Evolutionary conservation across 2,888 invertebrate species (phyloP), one percentile per base, ranked within the genome.

Genomic region (Polyploca ridens): DNA sequence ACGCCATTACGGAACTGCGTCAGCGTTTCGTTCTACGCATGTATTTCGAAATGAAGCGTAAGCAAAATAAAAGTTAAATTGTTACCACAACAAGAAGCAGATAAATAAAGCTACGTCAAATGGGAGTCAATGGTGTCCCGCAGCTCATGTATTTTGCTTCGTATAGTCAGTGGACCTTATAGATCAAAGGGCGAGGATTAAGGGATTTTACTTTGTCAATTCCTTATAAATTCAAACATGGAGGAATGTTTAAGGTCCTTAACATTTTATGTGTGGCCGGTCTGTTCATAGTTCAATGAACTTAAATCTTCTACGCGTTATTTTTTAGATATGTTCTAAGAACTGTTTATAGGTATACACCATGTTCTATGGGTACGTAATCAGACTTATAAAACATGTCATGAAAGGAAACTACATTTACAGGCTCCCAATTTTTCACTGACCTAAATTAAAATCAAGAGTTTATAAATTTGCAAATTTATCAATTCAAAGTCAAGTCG

Each of bases 11-110:
- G 41, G 33, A 61, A 63, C 65, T 27, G 62, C 67, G 69, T 67
- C 69, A 70, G 63, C 35, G 62, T 64, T 38, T 62, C 67, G 68
- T 71, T 70, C 68, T 68, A 58, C 69, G 66, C 69, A 68, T 69
- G 72, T 64, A 69, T 74, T 72, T 73, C 44, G 38, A 54, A 59
- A n/a, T 13, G 7, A 19, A 33, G 5, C 41, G 27, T 27, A 62
- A 60, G 54, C 33, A 59, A 57, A 59, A 33, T 49, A 57, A 63
- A 65, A 60, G 62, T 44, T 60, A 41, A 61, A 61, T 61, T 41
- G 61, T 61, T 44, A 44, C 61, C 61, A 38, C 41, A 44, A 61
- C 44, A 7, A 27, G 41, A 41, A n/a, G n/a, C 13, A n/a, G 41
- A 61, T 44, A 41, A 61, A 61, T 61, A 44, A 61, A 61, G 19